Base-by-base conservation (phyloP, 2,113 vertebrate genomes). In the Nematolebias whitei region DNA sequence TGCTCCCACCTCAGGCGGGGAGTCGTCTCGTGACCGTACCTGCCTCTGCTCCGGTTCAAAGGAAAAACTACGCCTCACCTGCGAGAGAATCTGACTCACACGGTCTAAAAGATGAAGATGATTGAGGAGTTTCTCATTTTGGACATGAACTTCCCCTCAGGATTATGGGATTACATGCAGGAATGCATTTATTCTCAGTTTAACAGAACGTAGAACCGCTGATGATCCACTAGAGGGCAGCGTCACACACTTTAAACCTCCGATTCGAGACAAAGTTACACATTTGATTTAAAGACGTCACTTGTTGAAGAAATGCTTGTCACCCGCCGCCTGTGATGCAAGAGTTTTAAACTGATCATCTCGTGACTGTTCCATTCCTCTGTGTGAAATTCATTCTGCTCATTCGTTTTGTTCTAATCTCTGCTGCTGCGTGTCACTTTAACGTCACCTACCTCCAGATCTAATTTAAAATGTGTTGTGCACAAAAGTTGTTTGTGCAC, bases 181-280 rank as follows among this genome's bases (percentile, higher is more conserved):
- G 52, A 19, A n/a, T 13, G 3, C 12, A 41, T 38, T 38, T 23
- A 24, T 1, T 63, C n/a, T 23, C 29, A 24, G 51, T 32, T 52
- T 2, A 47, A 8, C 12, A 4, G 16, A 12, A 18, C 16, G 5
- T 24, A 15, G 3, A 15, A 29, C 2, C 0, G 19, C 8, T 13
- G 3, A n/a, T 10, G 0, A 11, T 16, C 15, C 89, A 83, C 83
- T 79, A 87, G 90, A 84, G 80, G 87, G 87, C 86, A 78, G 66
- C 74, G 48, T 84, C 23, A 64, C 55, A 63, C 69, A 29, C 4
- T 16, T 49, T 44, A 48, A 18, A 4, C 35, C 40, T 29, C 22
- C 12, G 24, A 22, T 14, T 23, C 18, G 13, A 19, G 29, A 12
- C n/a, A 19, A 13, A 38, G 60, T 51, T 20, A 9, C 13, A 29